These are phyloP conservation scores for Elachura formosa DNA, from an alignment of 2,113 vertebrate genomes.

Conservation along the genomic window DNA sequence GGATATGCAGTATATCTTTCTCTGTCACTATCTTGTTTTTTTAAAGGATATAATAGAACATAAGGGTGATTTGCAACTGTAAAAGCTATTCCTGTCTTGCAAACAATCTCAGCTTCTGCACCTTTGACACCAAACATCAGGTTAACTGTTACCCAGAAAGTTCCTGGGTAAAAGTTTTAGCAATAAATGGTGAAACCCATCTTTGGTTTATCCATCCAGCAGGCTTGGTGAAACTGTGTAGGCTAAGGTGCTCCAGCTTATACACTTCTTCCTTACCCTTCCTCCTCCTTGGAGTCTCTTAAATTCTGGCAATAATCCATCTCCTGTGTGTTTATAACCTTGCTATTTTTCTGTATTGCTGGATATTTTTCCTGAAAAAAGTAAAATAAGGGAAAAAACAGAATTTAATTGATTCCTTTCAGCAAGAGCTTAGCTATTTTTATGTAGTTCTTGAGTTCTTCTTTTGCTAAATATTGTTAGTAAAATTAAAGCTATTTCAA, in stretches of 20 bases:
- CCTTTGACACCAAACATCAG: not conserved
- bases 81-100: not conserved
- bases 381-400: not conserved
- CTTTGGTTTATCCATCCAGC: not conserved
- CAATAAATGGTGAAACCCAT: not conserved
- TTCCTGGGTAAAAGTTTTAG: too few relatives aligned
- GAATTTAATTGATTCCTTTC: not conserved
- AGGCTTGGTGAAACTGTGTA: not conserved
- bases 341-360: not conserved
- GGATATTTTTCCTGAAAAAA: not conserved
- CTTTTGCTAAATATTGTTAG: not conserved
- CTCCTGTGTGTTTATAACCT: not conserved
- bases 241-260: not conserved
- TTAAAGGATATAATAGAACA: not conserved
- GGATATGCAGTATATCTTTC: not conserved
- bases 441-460: not conserved
- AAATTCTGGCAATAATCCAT: not conserved
- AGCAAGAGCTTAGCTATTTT: not conserved
- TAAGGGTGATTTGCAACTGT: not conserved
- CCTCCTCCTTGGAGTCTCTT: not conserved
- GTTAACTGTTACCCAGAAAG: not conserved
- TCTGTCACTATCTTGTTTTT: not conserved
- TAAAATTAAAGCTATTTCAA: not conserved
- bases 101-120: not conserved
- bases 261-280: too few relatives aligned